A percentile compares a stretch with the other conserved stretches of the same genome.
Evolutionary conservation across 1,140 invertebrate species (phyloP).

Genomic region (Dendroctonus ponderosae): DNA sequence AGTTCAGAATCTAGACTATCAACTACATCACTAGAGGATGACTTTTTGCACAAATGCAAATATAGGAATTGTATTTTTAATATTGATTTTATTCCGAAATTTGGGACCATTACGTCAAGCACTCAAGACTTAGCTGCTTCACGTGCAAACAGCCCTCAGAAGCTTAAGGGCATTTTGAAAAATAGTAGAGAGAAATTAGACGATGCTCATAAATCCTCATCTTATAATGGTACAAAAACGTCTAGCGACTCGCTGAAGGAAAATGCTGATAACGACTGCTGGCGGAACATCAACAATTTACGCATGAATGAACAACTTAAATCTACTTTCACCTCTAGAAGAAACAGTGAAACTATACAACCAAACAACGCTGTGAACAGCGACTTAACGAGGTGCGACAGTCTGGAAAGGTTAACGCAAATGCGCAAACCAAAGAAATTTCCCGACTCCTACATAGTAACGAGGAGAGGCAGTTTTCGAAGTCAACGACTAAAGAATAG

Average conservation of each 20-base stretch:
- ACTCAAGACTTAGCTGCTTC: slow-evolving; percentile 20
- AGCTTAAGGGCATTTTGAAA: slow-evolving; percentile 45
- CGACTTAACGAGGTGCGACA: slow-evolving; percentile 45
- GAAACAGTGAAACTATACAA: slow-evolving; percentile 44
- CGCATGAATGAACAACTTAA: slow-evolving; percentile 32
- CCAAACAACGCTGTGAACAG: slow-evolving; percentile 40
- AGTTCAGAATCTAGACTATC: slow-evolving; percentile 39
- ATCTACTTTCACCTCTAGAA: slow-evolving; percentile 28
- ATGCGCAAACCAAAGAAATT: slow-evolving; percentile 45
- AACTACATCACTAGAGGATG: slow-evolving; percentile 36
- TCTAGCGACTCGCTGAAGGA: slow-evolving; percentile 21
- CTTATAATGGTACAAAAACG: background rate
- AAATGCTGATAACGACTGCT: slow-evolving; percentile 24
- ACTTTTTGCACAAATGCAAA: slow-evolving; percentile 49
- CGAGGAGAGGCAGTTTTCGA: slow-evolving; percentile 35
- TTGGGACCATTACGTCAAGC: slow-evolving; percentile 36
- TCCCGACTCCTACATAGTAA: slow-evolving; percentile 47
- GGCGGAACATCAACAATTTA: slow-evolving; percentile 39
- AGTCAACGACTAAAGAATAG: slow-evolving; percentile 32
- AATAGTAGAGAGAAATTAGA: slow-evolving; percentile 38
- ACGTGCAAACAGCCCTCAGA: slow-evolving; percentile 26
- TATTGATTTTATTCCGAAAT: slow-evolving; percentile 38
- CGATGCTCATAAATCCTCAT: background rate
- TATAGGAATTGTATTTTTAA: slow-evolving; percentile 51
- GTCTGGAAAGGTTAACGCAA: slow-evolving; percentile 44